These are phyloP conservation scores for Leptodirus hochenwartii DNA, from an alignment of 2,888 invertebrate species.

Conservation along the genomic window DNA sequence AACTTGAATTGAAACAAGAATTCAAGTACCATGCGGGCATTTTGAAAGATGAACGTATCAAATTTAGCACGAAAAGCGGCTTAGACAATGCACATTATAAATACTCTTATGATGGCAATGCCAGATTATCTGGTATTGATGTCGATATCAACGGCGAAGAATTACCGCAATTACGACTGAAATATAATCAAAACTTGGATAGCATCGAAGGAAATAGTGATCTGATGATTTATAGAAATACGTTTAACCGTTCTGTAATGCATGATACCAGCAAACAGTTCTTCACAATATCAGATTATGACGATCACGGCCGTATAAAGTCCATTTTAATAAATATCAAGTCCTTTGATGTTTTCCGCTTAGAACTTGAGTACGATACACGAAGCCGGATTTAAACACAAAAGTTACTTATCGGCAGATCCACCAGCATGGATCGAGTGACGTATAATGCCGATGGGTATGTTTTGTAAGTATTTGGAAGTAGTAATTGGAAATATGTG, in stretches of 20 bases:
- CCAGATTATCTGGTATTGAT: constrained; percentile 71
- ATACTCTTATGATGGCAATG: constrained; percentile 87
- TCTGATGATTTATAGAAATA: constrained; percentile 66
- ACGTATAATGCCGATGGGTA: constrained; percentile 92
- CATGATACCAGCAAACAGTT: constrained; percentile 82
- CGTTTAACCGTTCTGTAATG: constrained; percentile 76
- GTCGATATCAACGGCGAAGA: constrained; percentile 79
- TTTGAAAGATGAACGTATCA: constrained; percentile 70
- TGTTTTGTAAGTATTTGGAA: constrained; percentile 71
- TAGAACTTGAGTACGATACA: constrained; percentile 74
- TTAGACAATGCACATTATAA: constrained; percentile 75
- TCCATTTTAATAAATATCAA: constrained; percentile 71
- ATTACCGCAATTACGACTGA: constrained; percentile 60
- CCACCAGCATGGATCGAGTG: constrained; percentile 57
- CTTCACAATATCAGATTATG: constrained; percentile 78
- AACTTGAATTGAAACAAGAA: constrained; percentile 74
- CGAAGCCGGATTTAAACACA: constrained; percentile 70
- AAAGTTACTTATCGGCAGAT: constrained; percentile 55
- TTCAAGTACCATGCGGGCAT: constrained; percentile 83
- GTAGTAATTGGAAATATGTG: constrained; percentile 76
- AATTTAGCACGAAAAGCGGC: constrained; percentile 71
- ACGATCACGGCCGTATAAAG: constrained; percentile 69
- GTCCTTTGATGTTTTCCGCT: constrained; percentile 67
- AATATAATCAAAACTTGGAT: constrained; percentile 80
- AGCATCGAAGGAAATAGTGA: constrained; percentile 75